A percentile compares a stretch with the other conserved stretches of the same genome.
Evolutionary conservation across 2,888 invertebrate genomes (phyloP).

Genomic region (Agonum fuliginosum): DNA sequence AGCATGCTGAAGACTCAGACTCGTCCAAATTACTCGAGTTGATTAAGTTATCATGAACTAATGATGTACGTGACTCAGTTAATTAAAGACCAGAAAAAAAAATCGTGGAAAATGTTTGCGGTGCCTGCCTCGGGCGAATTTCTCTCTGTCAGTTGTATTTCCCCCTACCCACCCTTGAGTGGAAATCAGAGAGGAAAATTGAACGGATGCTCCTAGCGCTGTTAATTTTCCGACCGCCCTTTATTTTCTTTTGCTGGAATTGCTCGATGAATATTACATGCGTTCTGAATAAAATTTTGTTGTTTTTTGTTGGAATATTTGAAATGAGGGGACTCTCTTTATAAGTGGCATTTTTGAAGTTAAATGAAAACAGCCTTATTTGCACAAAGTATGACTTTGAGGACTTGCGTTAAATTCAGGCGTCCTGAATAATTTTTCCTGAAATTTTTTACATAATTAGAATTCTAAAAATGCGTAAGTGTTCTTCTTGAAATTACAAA

Average conservation of each 20-base stretch:
- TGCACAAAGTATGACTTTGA: conserved; percentile 7
- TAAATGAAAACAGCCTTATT: conserved; percentile 16
- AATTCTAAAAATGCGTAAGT: background rate
- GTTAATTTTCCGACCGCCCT: conserved; percentile 17
- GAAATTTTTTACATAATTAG: conserved; percentile 1
- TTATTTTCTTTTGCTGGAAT: conserved; percentile 26
- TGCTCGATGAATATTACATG: conserved; percentile 37
- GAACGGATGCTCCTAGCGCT: conserved; percentile 35
- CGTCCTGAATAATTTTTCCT: background rate
- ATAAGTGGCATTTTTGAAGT: conserved; percentile 18
- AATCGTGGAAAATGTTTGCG: conserved; percentile 7
- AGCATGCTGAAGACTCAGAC: background rate
- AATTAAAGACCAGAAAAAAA: conserved; percentile 47
- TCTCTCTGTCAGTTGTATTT: background rate
- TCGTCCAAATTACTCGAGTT: conserved; percentile 2
- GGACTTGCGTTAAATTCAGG: conserved; percentile 2
- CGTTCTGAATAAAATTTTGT: conserved; percentile 26
- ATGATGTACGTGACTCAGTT: conserved; percentile 44
- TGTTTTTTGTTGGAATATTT: conserved; percentile 8
- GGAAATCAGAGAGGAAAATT: conserved; percentile 34
- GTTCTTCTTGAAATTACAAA: background rate
- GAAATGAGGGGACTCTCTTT: background rate
- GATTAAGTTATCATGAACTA: conserved; percentile 45
- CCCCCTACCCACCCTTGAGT: background rate
- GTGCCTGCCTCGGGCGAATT: background rate